Evolutionary conservation across 2,888 invertebrate genomes (phyloP), one percentile per base, ranked within the genome.

Genomic region (Sericinus montela): DNA sequence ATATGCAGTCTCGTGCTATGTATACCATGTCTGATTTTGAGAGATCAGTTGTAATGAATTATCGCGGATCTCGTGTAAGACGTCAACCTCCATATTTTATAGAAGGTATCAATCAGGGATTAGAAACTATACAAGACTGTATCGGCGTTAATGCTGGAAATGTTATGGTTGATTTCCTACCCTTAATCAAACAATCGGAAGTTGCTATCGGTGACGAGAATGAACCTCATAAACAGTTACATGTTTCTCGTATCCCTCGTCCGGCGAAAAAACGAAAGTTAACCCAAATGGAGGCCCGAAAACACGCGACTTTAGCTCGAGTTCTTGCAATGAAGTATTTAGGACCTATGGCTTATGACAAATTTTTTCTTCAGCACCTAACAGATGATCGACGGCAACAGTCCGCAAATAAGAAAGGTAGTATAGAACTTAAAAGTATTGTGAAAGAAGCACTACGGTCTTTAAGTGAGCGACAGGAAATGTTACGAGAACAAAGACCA

Each of bases 11-110:
- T 1, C 76, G 83, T 1, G 88, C 87, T 11, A 71, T 86, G 73
- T 87, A 88, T 56, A 81, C 85, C 9, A 81, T 87, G 83, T 80
- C 82, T 0, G 85, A 88, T 56, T 88, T 87, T 51, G 88, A 88
- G 50, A 71, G 78, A 30, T 84, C 85, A 1, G 78, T 87, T 1
- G 81, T 87, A n/a, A 82, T 84, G 75, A 87, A 86, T 57, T 80
- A 65, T 48, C 75, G 87, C 3, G 88, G 88, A 1, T 58, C 72
- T 0, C 66, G 80, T 15, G 50, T 54, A 23, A 76, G 88, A 8
- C 68, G 69, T 3, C 80, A 85, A 52, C 88, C 88, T 1, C 82
- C 83, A 0, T 88, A 88, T 57, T 88, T 88, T 55, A 72, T 62
- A 37, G 87, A 86, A 58, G 87, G 88, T n/a, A 85, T 86, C 13